Conservation (phyloP, 2,113 vertebrate genomes). For the Limnothrissa miodon region DNA sequence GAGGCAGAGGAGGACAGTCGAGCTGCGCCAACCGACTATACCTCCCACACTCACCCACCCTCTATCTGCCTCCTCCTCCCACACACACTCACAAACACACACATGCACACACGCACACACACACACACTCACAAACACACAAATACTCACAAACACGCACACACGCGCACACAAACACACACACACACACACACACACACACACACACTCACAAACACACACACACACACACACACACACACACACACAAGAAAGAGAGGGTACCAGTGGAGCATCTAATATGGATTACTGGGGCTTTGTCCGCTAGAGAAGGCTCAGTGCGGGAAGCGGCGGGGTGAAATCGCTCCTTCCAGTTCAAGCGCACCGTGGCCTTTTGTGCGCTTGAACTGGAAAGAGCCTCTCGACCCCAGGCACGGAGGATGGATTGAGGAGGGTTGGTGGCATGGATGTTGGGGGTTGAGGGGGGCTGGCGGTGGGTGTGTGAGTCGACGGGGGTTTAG, state of each 20-base stretch:
- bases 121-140: too few relatives aligned
- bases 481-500: neutral
- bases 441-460: neutral
- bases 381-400: conserved; percentile 54
- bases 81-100: too few relatives aligned
- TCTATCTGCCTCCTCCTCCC: neutral
- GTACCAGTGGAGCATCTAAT: conserved; percentile 63
- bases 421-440: neutral
- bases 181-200: neutral
- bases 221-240: neutral
- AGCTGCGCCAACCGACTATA: conserved; percentile 60
- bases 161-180: neutral
- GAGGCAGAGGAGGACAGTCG: conserved; percentile 57
- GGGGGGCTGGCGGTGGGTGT: neutral
- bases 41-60: conserved; percentile 49
- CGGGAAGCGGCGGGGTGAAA: conserved; percentile 46
- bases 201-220: neutral
- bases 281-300: conserved; percentile 66
- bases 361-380: conserved; percentile 21
- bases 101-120: neutral
- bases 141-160: too few relatives aligned
- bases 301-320: conserved; percentile 55
- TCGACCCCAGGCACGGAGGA: conserved; percentile 35
- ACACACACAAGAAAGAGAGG: conserved; percentile 23
- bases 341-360: conserved; percentile 32